Base-by-base conservation (phyloP, 1,140 invertebrate genomes). In the Nylanderia fulva region DNA sequence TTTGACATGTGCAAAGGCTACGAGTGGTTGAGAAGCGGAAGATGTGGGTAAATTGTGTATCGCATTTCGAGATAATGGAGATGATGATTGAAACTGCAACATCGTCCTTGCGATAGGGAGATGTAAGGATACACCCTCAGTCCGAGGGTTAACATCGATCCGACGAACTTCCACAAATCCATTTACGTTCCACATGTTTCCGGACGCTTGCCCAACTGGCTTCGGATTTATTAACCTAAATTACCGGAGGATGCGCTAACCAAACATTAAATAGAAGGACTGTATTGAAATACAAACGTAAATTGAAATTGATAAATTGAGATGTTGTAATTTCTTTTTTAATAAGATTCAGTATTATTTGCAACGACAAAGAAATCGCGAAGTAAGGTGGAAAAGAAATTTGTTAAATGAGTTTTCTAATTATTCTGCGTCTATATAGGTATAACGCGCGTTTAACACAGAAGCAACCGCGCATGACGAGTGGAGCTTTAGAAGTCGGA, bases 401-500 rank as follows among this genome's bases (percentile, higher is more conserved):
- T 63, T 21, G 39, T 72, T 84, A 77, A 71, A 76, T 27, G 15
- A 27, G 85, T 64, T 66, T 68, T 64, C 15, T 74, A 27, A 72
- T 87, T 71, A 69, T 13, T 45, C 24, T 11, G 6, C 15, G n/a
- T 18, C 9, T 42, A 48, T 18, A 52, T 54, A 15, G 6, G 24
- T 1, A 0, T 58, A 72, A 69, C 56, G 8, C 45, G 15, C 21
- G 33, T 8, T 24, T 48, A 80, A 80, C 8, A 27, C 52, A 24
- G 29, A 33, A 68, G 13, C 42, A 36, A 58, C 24, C 52, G 71
- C 39, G 54, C 56, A 68, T 52, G 45, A 60, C 79, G 21, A 80
- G 61, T 42, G 75, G n/a, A 21, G 64, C 69, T 86, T 86, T 88
- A 79, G 82, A 86, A 86, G 64, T 84, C 63, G 45, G 71, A 83